Evolutionary conservation across 2,888 invertebrate species (phyloP).

Genomic region (Oasisia sp.): DNA sequence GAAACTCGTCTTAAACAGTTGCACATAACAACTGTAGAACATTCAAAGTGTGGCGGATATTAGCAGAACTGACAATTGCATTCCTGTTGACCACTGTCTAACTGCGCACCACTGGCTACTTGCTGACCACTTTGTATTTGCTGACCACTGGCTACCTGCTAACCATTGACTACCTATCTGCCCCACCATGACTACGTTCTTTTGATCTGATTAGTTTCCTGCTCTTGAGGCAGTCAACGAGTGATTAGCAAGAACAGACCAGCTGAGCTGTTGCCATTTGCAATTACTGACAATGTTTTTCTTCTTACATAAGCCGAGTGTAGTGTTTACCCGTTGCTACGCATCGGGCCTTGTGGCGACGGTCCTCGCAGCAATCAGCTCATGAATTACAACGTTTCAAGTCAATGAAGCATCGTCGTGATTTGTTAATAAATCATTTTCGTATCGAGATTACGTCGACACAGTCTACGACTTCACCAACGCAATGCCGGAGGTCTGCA

Average conservation of each 20-base stretch:
- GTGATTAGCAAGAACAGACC: not conserved
- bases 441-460: not conserved
- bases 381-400: not conserved
- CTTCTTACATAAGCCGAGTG: not conserved
- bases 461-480: not conserved
- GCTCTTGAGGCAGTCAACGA: not conserved
- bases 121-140: too few species aligned
- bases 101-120: too few species aligned
- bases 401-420: not conserved
- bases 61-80: too few species aligned
- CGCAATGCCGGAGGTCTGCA: not conserved
- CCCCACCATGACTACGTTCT: not conserved
- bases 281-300: not conserved
- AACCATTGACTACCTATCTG: not conserved
- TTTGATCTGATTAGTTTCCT: not conserved
- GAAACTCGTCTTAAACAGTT: too few species aligned
- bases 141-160: too few species aligned
- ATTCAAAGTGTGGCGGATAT: too few species aligned
- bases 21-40: too few species aligned
- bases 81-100: too few species aligned
- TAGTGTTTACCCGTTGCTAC: not conserved
- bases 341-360: not conserved
- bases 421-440: conserved; percentile 1
- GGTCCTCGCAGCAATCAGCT: not conserved
- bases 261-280: conserved; percentile 5